These are phyloP conservation scores for Scolopax rusticola DNA, from an alignment of 2,797 vertebrate species.

Conservation along the genomic window DNA sequence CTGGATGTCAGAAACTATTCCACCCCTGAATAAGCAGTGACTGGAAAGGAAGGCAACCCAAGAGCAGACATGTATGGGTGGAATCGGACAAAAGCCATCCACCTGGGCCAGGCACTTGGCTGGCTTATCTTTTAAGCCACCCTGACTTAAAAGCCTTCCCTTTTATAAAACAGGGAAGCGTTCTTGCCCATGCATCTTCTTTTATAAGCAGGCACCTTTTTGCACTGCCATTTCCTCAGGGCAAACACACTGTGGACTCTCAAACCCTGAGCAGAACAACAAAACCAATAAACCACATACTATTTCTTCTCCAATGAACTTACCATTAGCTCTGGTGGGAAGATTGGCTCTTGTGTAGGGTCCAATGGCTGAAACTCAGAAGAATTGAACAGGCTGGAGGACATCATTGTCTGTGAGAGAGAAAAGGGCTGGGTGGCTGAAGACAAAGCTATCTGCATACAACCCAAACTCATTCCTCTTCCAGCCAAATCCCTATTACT, in stretches of 20 bases:
- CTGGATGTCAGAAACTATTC: not conserved
- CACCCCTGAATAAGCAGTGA: not conserved
- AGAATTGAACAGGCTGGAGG: slow-evolving; percentile 81
- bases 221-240: not conserved
- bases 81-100: not conserved
- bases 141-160: not conserved
- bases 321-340: slow-evolving; percentile 93
- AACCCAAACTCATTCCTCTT: not conserved
- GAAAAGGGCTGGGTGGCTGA: not conserved
- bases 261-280: not conserved
- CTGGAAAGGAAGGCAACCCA: not conserved
- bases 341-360: slow-evolving; percentile 94
- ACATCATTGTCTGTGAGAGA: slow-evolving; percentile 48
- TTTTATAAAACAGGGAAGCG: not conserved
- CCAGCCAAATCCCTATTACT: not conserved
- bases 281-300: not conserved
- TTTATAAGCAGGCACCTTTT: not conserved
- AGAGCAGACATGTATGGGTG: not conserved
- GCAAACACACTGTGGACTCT: not conserved
- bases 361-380: slow-evolving; percentile 89
- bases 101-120: not conserved
- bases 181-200: not conserved
- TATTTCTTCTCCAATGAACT: not conserved
- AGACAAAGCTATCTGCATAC: not conserved
- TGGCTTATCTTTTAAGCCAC: not conserved